Conservation (phyloP, 2,888 invertebrate species). For the Drosophila sordidula region DNA sequence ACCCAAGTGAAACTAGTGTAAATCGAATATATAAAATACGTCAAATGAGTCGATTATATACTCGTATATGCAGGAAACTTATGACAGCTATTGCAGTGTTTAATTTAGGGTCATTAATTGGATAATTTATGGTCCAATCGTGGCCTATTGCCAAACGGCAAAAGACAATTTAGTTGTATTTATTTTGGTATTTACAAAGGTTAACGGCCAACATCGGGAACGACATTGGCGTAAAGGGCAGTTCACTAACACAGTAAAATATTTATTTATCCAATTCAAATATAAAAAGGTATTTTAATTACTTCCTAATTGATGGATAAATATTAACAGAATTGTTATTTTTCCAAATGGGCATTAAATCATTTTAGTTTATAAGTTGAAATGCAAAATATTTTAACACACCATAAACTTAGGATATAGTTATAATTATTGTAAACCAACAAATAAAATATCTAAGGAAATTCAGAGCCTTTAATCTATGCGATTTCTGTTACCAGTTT, state of each 20-base stretch:
- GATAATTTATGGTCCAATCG: conserved; percentile 53
- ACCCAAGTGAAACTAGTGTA: conserved; percentile 11
- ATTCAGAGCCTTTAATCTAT: no score
- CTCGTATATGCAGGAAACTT: conserved; percentile 14
- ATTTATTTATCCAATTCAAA: conserved; percentile 29
- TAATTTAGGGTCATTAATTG: conserved; percentile 52
- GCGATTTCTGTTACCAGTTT: neutral
- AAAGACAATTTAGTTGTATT: conserved; percentile 44
- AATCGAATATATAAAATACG: neutral
- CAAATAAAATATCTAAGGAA: no score
- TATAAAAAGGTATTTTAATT: conserved; percentile 23
- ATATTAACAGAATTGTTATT: conserved; percentile 6
- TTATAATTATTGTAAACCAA: no score
- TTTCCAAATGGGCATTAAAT: neutral
- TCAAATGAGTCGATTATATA: neutral
- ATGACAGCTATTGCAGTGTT: conserved; percentile 23
- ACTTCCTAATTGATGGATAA: conserved; percentile 14
- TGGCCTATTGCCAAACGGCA: conserved; percentile 2
- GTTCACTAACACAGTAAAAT: conserved; percentile 9
- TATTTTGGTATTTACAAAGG: conserved; percentile 21
- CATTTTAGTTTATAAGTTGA: neutral
- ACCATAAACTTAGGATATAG: no score
- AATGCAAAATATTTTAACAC: no score
- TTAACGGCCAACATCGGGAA: neutral
- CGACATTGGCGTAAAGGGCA: conserved; percentile 12